phyloP scores from a whole-genome alignment of 2,797 vertebrate genomes.

The Hapalemur alaotrensis region DNA sequence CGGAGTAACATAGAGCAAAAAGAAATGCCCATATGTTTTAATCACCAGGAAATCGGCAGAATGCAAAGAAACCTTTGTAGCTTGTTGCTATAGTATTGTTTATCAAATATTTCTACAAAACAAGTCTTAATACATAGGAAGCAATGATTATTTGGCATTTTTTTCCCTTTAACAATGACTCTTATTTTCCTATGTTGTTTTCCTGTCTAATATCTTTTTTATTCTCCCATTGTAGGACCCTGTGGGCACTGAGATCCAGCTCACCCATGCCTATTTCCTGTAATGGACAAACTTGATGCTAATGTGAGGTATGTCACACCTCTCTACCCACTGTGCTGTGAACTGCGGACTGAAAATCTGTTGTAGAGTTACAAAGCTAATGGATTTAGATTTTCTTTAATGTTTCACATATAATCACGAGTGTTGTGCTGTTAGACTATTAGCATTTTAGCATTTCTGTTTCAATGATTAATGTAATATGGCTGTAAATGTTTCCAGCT shows the following conservation, averaged over 20 bases:
- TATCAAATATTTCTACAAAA: background rate
- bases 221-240: conserved; percentile 77
- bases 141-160: background rate
- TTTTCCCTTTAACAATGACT: background rate
- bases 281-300: conserved; percentile 89
- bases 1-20: background rate
- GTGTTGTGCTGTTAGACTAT: background rate
- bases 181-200: background rate
- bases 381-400: background rate
- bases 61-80: background rate
- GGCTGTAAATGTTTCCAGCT: conserved; percentile 6
- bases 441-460: background rate
- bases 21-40: background rate
- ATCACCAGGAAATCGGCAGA: background rate
- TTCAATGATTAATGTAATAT: background rate
- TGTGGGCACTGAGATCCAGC: conserved; percentile 80
- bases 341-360: background rate
- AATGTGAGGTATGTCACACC: conserved; percentile 87
- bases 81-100: background rate
- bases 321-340: background rate
- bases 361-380: background rate
- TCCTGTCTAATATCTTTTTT: conserved; percentile 14
- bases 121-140: background rate
- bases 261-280: conserved; percentile 85
- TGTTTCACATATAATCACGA: background rate